Base-by-base conservation (phyloP, 2,888 invertebrate genomes). In the Callimorpha dominula region DNA sequence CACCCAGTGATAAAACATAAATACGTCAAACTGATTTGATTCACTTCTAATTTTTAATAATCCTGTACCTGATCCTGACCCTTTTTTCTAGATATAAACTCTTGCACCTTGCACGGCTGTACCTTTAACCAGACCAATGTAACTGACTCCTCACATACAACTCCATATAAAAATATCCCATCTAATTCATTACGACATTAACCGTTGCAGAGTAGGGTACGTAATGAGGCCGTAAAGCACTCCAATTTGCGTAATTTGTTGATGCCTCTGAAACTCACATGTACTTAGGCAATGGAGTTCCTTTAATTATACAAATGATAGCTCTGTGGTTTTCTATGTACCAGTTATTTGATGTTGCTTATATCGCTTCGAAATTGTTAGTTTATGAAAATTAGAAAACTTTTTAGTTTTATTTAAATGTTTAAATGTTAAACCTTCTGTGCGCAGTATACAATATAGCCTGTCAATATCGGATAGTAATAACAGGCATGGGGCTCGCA, bases 211-310 rank as follows among this genome's bases (percentile, higher is more conserved):
- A 70, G 70, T 42, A 63, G 42, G 62, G 46, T 52, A 46, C 20
- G 54, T 54, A 70, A 70, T 64, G 65, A 70, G 67, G 70, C 43
- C 72, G 65, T 76, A 78, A 81, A 78, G 72, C 71, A 76, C 75
- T 78, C 74, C 70, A 78, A 75, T 79, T 79, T 72, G 74, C 76
- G 75, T 79, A 78, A 69, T 62, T 69, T 40, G 57, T 31, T 71
- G 17, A 46, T 43, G 65, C 46, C 20, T n/a, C 46, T 31, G 70
- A 20, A 70, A 31, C 20, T 70, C 64, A 17, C n/a, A 49, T 52
- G 40, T 46, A 52, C 63, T 46, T 31, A 49, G 17, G 42, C 20
- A 57, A 40, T 8, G 67, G 43, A 57, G 54, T 63, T n/a, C 12
- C 57, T 31, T 65, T 60, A 71, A 71, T 71, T 71, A 74, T 69